Evolutionary conservation across 2,888 invertebrate genomes (phyloP).

Genomic region (Tachina fera): DNA sequence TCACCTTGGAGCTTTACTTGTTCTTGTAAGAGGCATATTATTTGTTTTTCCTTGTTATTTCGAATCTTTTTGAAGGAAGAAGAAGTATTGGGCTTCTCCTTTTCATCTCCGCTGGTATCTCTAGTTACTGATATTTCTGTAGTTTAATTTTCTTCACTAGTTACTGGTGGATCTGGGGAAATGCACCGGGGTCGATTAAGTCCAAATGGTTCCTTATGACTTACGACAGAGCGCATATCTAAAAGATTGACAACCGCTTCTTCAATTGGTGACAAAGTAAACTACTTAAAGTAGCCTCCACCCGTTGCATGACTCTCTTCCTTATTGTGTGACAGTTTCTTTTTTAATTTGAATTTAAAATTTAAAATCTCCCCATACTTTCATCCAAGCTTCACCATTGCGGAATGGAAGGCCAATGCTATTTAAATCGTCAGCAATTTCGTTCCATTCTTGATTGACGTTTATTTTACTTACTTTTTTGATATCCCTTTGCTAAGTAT

Average conservation of each 20-base stretch:
- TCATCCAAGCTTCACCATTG: no score
- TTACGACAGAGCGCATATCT: slow-evolving; percentile 2
- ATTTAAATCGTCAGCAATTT: no score
- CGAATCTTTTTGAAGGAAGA: background rate
- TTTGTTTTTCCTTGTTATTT: slow-evolving; percentile 13
- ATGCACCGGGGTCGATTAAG: background rate
- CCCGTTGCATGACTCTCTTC: slow-evolving; percentile 20
- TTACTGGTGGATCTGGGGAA: background rate
- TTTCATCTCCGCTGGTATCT: background rate
- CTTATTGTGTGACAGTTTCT: background rate
- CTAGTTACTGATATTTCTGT: background rate
- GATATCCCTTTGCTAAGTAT: no score
- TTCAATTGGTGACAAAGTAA: slow-evolving; percentile 19
- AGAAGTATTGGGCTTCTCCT: background rate
- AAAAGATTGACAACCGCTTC: slow-evolving; percentile 9
- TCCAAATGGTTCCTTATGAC: background rate
- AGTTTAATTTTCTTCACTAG: background rate
- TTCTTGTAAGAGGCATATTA: background rate
- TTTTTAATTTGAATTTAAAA: slow-evolving; percentile 15
- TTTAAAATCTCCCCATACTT: no score
- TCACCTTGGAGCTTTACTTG: slow-evolving; percentile 8
- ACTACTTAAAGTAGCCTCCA: background rate
- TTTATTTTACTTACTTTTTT: no score
- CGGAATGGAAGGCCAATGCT: no score
- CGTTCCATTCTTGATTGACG: no score